Percentiles rank a stretch among this genome's conserved stretches.
phyloP scores from a whole-genome alignment of 1,140 invertebrate species.

The Ditylenchus dipsaci region DNA sequence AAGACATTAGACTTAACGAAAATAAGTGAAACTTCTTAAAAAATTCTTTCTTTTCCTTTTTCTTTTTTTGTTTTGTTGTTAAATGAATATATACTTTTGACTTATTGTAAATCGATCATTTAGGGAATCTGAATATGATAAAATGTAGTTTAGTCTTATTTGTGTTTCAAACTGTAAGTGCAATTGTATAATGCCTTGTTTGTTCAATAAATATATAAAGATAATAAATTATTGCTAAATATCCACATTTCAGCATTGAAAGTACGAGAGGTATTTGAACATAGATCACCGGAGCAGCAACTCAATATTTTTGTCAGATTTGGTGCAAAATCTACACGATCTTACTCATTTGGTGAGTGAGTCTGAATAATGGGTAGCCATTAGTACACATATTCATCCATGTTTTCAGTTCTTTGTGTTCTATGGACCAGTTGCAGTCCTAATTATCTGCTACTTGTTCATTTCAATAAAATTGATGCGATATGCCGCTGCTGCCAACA shows the following conservation, averaged over 20 bases:
- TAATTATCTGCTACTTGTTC: constrained; percentile 47
- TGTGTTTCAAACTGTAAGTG: too few species aligned
- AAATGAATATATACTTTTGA: too few species aligned
- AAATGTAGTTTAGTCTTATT: too few species aligned
- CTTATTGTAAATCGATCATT: too few species aligned
- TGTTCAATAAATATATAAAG: too few species aligned
- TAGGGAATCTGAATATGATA: too few species aligned
- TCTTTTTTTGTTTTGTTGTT: too few species aligned
- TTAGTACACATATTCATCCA: too few species aligned
- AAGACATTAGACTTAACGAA: too few species aligned
- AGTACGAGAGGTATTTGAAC: constrained; percentile 13
- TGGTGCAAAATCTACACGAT: constrained; percentile 34
- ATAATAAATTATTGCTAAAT: not conserved
- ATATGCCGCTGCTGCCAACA: constrained; percentile 10
- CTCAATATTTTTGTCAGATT: not conserved
- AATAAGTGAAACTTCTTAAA: too few species aligned
- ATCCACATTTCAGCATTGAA: constrained; percentile 9
- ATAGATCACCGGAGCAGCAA: not conserved
- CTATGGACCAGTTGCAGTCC: constrained; percentile 50
- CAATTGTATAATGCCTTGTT: too few species aligned
- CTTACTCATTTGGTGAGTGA: constrained; percentile 22
- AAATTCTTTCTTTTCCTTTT: too few species aligned
- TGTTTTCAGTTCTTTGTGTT: constrained; percentile 52
- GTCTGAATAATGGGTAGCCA: constrained; percentile 7
- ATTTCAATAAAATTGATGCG: constrained; percentile 40